Evolutionary conservation across 2,113 vertebrate genomes (phyloP).

Genomic region (Hiodon alosoides): DNA sequence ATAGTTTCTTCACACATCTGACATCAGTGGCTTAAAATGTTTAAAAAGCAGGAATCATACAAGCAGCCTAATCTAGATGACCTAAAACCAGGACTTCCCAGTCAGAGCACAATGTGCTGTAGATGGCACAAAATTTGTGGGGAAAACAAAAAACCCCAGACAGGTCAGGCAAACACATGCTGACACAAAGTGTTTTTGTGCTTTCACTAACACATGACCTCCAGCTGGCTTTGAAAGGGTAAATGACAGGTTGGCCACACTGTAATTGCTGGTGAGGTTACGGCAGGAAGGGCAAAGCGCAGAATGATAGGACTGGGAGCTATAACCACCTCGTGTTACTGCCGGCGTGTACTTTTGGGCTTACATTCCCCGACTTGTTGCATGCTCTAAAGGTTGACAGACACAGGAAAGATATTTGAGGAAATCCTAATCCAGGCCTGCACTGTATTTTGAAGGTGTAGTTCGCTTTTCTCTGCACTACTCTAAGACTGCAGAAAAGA

Average conservation of each 20-base stretch:
- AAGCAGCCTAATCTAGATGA: background rate
- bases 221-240: background rate
- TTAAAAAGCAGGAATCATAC: too few relatives aligned
- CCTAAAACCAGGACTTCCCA: background rate
- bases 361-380: background rate
- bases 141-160: constrained; percentile 1
- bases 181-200: constrained; percentile 13
- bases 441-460: background rate
- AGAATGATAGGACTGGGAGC: constrained; percentile 5
- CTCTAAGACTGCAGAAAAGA: background rate
- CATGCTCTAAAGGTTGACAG: background rate
- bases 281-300: background rate
- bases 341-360: background rate
- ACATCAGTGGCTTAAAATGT: too few relatives aligned
- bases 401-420: background rate
- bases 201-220: constrained; percentile 21
- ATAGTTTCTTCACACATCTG: too few relatives aligned
- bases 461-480: background rate
- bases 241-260: background rate
- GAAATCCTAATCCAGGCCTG: background rate
- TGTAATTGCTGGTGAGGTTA: constrained; percentile 6
- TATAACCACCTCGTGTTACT: background rate
- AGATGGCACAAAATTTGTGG: background rate
- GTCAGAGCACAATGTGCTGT: background rate
- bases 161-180: background rate